These are phyloP conservation scores for Malacoraja senta DNA, from an alignment of 2,797 vertebrate genomes.

Conservation along the genomic window DNA sequence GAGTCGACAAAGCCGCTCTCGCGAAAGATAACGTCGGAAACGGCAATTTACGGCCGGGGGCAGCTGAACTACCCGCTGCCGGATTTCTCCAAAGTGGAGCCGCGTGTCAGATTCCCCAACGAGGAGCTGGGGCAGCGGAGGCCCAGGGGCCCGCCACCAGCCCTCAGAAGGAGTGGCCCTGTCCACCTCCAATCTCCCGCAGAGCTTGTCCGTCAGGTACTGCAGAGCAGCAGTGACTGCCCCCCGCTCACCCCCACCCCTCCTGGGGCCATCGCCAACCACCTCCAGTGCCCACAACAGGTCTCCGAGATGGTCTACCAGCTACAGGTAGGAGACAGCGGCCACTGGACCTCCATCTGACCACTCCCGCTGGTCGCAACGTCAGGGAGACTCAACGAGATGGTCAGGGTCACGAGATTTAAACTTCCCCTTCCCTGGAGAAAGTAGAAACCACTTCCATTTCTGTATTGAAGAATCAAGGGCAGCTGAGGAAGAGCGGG, in stretches of 20 bases:
- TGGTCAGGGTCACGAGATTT: neutral
- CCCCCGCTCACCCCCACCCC: neutral
- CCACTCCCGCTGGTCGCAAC: too few relatives aligned
- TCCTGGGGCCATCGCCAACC: conserved; percentile 57
- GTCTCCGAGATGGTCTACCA: conserved; percentile 75
- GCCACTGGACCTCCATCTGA: too few relatives aligned
- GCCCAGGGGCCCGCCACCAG: conserved; percentile 55
- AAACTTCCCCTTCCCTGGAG: neutral
- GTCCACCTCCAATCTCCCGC: conserved; percentile 74
- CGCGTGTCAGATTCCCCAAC: conserved; percentile 72
- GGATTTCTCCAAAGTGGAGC: conserved; percentile 82
- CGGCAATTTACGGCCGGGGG: conserved; percentile 59
- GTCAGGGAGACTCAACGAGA: too few relatives aligned
- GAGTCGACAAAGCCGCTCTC: conserved; percentile 7
- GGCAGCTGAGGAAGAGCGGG: too few relatives aligned
- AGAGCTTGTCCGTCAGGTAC: conserved; percentile 76
- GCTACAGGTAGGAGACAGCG: conserved; percentile 68
- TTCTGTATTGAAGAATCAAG: neutral
- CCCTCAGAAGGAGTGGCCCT: too few relatives aligned
- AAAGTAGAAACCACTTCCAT: neutral
- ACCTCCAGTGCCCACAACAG: conserved; percentile 67
- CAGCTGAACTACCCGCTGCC: conserved; percentile 65
- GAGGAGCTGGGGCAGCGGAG: conserved; percentile 64
- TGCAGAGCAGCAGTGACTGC: conserved; percentile 59
- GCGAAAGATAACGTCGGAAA: conserved; percentile 40